Base-by-base conservation (phyloP, 2,888 invertebrate genomes). In the Heliconius charithonia region DNA sequence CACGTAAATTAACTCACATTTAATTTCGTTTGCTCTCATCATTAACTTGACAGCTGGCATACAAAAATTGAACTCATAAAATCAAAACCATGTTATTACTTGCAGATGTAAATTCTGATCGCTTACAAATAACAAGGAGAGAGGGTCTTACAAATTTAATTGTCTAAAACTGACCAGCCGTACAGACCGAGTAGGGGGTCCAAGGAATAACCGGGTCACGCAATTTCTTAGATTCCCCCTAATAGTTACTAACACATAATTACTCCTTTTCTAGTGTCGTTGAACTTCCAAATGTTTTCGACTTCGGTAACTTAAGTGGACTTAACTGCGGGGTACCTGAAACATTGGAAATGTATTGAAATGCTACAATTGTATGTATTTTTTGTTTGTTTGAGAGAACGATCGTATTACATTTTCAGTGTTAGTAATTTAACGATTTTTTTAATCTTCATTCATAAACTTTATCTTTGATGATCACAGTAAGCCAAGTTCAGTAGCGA, bases 91-190 rank as follows among this genome's bases (percentile, higher is more conserved):
- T 82, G 79, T 83, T 82, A 84, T 83, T 84, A 83, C 80, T 81
- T 78, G 84, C 85, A 84, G 85, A 85, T 85, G 85, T 84, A 83
- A 85, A 80, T 85, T 86, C 86, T 87, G 85, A 89, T 87, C 82
- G 83, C 87, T 86, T 85, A 88, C 88, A 89, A 87, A 85, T 85
- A 85, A 86, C 84, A 84, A 87, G 85, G 86, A 88, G 91, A 91
- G 86, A 88, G 91, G 91, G 90, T 90, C 90, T 89, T 85, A 86
- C 85, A 86, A 87, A 82, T 87, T 87, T 82, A 84, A 89, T 95
- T 94, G 94, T 95, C 90, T 93, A 87, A 85, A 91, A 93, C 93
- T 95, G 95, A 95, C 95, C 95, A 92, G 91, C 90, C 93, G 92
- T 92, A 88, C 83, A 82, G 85, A 85, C 89, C 79, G 85, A 83